Evolutionary conservation across 2,797 vertebrate species (phyloP), one percentile per base, ranked within the genome.

Genomic region (Simalia tracyae): DNA sequence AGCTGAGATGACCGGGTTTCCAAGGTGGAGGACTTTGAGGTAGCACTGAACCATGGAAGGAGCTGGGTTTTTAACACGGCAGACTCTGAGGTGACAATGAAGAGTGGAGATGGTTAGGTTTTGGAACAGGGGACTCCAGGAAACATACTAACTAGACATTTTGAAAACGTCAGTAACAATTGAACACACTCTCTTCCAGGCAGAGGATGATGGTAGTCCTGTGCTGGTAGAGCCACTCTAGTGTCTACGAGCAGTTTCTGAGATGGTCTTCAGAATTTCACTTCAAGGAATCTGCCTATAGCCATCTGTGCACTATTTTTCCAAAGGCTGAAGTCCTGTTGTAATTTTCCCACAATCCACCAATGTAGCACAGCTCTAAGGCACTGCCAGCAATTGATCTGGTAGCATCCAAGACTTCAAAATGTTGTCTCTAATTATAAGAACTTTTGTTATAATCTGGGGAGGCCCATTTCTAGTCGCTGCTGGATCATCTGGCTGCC

Each of bases 1-100:
- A 42, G 84, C 50, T 0, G 72, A 50, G 60, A 81, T 42, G 50
- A 0, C 0, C 89, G 68, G 42, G 84, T 2, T 0, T 84, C 88
- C 90, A 92, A 14, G 63, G 88, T 2, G 0, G 72, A 76, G 72
- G 89, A 88, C 76, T 94, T 22, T 0, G 90, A 36, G 68, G 31
- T 42, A 5, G 36, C 2, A 19, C 8, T 8, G 31, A 36, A 9
- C 2, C 68, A 36, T 3, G 31, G 31, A 15, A 2, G 36, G 5
- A 72, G 68, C 7, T 76, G 68, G 31, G 68, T 76, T 36, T 92
- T 36, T 19, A 42, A 76, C 15, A 8, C 8, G 31, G 68, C 68
- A 19, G n/a, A 72, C 36, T 36, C 68, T 17, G 66, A 72, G n/a
- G n/a, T 36, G 15, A 31, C 66, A 36, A 15, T 7, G 66, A 72